These are phyloP conservation scores for Oreochromis aureus DNA, from an alignment of 2,113 vertebrate species.

Conservation along the genomic window DNA sequence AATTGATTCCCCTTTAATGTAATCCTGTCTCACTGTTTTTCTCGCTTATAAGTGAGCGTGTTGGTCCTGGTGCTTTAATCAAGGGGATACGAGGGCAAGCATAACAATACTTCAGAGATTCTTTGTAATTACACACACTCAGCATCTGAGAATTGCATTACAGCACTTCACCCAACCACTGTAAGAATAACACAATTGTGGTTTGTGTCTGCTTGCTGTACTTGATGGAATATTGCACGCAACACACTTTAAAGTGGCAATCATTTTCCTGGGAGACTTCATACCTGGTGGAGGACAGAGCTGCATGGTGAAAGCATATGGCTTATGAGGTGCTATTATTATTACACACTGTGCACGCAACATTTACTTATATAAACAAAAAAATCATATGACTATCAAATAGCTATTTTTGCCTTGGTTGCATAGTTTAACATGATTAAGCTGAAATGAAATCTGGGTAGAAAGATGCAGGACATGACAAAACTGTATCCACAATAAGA, in stretches of 20 bases:
- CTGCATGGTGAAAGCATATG: background rate
- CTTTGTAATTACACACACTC: slow-evolving; percentile 5
- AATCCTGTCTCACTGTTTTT: background rate
- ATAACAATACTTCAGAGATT: background rate
- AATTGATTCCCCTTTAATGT: slow-evolving; percentile 35
- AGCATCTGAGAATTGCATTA: background rate
- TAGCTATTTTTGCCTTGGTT: background rate
- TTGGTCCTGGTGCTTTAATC: background rate
- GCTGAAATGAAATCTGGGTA: background rate
- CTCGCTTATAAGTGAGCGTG: background rate
- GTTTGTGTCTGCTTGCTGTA: background rate
- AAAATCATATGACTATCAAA: background rate
- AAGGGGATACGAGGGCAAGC: background rate
- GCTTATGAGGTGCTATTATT: background rate
- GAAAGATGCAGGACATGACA: background rate
- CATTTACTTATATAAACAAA: background rate
- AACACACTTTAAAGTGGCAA: background rate
- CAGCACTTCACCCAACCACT: background rate
- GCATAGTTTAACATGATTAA: background rate
- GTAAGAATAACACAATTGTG: background rate
- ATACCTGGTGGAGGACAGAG: background rate
- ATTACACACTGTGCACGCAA: background rate
- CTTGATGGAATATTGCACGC: background rate
- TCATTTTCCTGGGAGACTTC: background rate
- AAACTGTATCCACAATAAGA: background rate